Conservation (phyloP, 2,888 invertebrate species). For the Actias luna region DNA sequence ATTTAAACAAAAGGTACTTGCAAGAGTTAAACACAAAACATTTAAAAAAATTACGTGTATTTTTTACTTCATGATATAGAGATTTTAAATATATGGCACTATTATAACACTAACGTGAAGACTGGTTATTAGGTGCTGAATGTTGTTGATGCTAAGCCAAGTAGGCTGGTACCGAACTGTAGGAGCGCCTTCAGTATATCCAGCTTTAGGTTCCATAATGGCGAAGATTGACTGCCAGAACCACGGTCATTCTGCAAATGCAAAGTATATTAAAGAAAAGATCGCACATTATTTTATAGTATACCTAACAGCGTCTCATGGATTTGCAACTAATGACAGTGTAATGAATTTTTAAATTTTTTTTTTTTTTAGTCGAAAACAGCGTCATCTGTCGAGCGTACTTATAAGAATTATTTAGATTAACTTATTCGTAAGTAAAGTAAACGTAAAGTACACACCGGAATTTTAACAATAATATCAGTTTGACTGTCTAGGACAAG, state of each 20-base stretch:
- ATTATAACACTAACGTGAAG: not conserved
- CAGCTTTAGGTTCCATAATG: slow-evolving; percentile 61
- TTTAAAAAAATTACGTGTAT: not conserved
- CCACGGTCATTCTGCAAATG: slow-evolving; percentile 15
- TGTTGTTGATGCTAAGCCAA: slow-evolving; percentile 55
- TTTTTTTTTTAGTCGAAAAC: no score
- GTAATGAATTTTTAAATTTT: no score
- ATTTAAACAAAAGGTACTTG: no score
- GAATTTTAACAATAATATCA: no score
- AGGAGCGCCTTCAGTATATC: slow-evolving; percentile 60
- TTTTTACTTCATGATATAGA: not conserved
- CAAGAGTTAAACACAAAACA: not conserved
- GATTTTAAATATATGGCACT: slow-evolving; percentile 30
- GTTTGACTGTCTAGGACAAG: no score
- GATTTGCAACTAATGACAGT: no score
- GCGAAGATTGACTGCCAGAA: slow-evolving; percentile 35
- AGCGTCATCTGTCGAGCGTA: no score
- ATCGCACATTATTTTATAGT: not conserved
- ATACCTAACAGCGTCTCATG: not conserved
- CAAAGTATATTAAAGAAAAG: slow-evolving; percentile 2
- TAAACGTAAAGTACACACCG: no score
- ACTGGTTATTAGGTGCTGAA: not conserved
- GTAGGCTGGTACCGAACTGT: slow-evolving; percentile 58
- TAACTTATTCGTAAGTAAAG: no score
- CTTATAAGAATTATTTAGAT: no score